Conservation (phyloP, 2,888 invertebrate genomes). For the Drosophila conformis region DNA sequence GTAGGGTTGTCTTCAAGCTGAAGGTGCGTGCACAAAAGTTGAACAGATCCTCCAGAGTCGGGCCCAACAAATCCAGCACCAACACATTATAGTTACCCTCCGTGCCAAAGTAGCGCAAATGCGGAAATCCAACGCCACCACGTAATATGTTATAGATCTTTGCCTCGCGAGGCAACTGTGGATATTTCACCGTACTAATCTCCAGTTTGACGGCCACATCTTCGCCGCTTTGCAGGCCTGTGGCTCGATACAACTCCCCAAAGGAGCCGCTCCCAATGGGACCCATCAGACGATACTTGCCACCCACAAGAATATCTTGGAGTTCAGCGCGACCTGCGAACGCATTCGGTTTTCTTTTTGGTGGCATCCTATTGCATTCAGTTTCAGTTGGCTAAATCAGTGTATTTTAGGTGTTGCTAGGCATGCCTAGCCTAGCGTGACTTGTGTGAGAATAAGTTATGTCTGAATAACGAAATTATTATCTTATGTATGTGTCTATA, state of each 20-base stretch:
- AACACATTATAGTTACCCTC: conserved; percentile 61
- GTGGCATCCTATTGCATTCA: conserved; percentile 26
- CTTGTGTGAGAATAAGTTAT: conserved; percentile 30
- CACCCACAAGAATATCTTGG: conserved; percentile 46
- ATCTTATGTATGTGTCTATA: conserved; percentile 1
- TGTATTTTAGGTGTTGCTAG: conserved; percentile 40
- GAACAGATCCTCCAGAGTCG: conserved; percentile 64
- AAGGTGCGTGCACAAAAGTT: conserved; percentile 63
- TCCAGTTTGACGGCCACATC: conserved; percentile 64
- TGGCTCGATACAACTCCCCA: conserved; percentile 61
- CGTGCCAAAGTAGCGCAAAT: conserved; percentile 50
- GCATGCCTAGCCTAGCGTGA: conserved; percentile 43
- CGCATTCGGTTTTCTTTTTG: neutral
- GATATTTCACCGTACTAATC: conserved; percentile 24
- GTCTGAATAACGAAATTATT: neutral
- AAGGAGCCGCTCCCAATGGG: conserved; percentile 65
- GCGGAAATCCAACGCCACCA: conserved; percentile 61
- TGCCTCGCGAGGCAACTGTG: conserved; percentile 58
- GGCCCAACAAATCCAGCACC: conserved; percentile 67
- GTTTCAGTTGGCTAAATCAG: conserved; percentile 25
- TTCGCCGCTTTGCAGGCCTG: conserved; percentile 33
- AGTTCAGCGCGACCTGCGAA: neutral
- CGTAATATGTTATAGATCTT: conserved; percentile 54
- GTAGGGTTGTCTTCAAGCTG: conserved; percentile 60
- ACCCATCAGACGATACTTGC: conserved; percentile 54